Evolutionary conservation across 2,797 vertebrate species (phyloP), one percentile per base, ranked within the genome.

Genomic region (Rhabdomys pumilio): DNA sequence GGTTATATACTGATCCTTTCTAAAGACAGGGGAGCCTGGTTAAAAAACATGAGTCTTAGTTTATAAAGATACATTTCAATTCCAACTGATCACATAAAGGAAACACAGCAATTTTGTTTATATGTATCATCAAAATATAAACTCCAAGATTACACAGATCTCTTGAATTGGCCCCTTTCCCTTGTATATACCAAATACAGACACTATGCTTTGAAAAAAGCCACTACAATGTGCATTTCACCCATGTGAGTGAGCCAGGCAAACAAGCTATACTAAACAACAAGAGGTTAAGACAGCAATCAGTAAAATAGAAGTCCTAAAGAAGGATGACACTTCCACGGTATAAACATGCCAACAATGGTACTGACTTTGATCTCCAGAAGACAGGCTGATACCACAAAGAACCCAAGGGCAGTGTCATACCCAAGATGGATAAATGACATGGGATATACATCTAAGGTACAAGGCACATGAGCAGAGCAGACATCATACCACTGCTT

Each of bases 61-160:
- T 53, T 55, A 65, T 9, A 41, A 91, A 93, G 81, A 57, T 50
- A 14, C 0, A 2, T 88, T 44, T 69, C 53, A 26, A 26, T 0
- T 72, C 24, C 69, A 79, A 82, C 59, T n/a, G 29, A 87, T 50
- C n/a, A 38, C 50, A 63, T 80, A 79, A 63, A 82, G 44, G 47
- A 57, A 87, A 61, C 65, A 29, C 0, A 6, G 41, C n/a, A 3
- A 44, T 3, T 44, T n/a, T 14, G 50, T 61, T 61, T 38, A 34
- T 67, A 29, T 57, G 83, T 69, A 69, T 34, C 38, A 41, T 91
- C 38, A 41, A 90, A 79, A 80, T n/a, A 77, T 22, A 95, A 91
- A 19, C 14, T 8, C 8, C 59, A 22, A 15, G 53, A 26, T 76
- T 63, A 38, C 61, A 83, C 29, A 61, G 41, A 75, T 76, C 24